Evolutionary conservation across 2,888 invertebrate species (phyloP), one percentile per base, ranked within the genome.

Genomic region (Cantharis flavilabris): DNA sequence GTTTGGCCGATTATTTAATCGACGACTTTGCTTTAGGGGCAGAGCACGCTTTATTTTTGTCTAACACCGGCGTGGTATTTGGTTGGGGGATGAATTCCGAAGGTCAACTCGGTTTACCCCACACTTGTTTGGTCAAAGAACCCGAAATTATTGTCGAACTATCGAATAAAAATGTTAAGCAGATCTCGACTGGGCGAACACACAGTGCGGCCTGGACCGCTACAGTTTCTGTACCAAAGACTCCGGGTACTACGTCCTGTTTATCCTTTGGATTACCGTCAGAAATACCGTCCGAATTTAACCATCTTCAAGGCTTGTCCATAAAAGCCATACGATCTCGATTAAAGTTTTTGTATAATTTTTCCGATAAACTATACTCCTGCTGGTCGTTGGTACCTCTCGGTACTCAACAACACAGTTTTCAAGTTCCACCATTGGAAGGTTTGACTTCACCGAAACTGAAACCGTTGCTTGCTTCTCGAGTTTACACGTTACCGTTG

Each of bases 131-230:
- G 18, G 89, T 91, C 0, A 86, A 90, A 79, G 91, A 92, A 81
- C 92, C 92, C 0, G 89, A 90, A 83, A 85, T 90, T 10, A 89
- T 92, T 23, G 83, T 89, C 1, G 88, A 88, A 26, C 86, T 92
- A 3, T 88, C 88, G 9, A 90, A 90, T 71, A 91, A 91, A 83
- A 86, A 86, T 5, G 89, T 92, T 70, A 89, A 89, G 84, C 92
- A 93, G 87, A 91, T 93, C 70, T 91, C 92, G 2, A 91, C 92
- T 3, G 92, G 93, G 5, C 86, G 92, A 75, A 91, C 91, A 11
- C 93, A 93, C 84, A 91, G 91, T 82, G 91, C 91, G 2, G 92
- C 92, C 3, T 93, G 92, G 92, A 91, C 92, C 1, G 90, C 91
- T 2, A 88, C 90, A 0, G 88, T 91, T 9, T 87, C 91, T 63